These are phyloP conservation scores for Indicator indicator DNA, from an alignment of 2,113 vertebrate genomes.

Conservation along the genomic window DNA sequence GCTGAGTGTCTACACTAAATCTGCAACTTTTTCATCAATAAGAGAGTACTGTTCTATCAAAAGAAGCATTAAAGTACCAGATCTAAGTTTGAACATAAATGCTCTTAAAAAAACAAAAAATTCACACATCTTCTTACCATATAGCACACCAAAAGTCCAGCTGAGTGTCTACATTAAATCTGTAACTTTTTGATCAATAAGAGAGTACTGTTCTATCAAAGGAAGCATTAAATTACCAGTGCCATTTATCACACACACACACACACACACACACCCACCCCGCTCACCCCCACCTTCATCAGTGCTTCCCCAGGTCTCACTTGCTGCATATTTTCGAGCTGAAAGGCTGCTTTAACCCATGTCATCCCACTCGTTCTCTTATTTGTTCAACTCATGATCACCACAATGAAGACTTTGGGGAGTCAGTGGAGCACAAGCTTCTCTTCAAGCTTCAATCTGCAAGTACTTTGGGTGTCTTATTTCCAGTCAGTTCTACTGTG, in stretches of 20 bases:
- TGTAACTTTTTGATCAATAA: conserved; percentile 22
- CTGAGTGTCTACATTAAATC: background rate
- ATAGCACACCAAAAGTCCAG: background rate
- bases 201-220: background rate
- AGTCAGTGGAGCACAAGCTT: conserved; percentile 8
- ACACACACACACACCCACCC: background rate
- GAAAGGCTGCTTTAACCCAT: conserved; percentile 56
- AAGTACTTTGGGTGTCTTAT: conserved; percentile 39
- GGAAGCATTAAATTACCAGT: background rate
- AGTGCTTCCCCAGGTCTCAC: background rate
- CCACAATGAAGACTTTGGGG: background rate
- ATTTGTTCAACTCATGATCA: background rate
- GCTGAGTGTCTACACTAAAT: background rate
- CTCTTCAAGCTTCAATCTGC: conserved; percentile 22
- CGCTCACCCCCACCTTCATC: background rate
- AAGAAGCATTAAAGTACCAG: background rate
- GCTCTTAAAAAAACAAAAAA: background rate
- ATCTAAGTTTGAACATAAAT: background rate
- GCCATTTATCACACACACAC: background rate
- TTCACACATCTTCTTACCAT: background rate
- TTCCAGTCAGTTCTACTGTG: conserved; percentile 1
- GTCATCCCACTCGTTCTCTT: background rate
- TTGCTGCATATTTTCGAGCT: background rate
- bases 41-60: background rate
- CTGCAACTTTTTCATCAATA: conserved; percentile 22